Evolutionary conservation across 2,888 invertebrate species (phyloP).

Genomic region (Dyspetes luteomarginatus): DNA sequence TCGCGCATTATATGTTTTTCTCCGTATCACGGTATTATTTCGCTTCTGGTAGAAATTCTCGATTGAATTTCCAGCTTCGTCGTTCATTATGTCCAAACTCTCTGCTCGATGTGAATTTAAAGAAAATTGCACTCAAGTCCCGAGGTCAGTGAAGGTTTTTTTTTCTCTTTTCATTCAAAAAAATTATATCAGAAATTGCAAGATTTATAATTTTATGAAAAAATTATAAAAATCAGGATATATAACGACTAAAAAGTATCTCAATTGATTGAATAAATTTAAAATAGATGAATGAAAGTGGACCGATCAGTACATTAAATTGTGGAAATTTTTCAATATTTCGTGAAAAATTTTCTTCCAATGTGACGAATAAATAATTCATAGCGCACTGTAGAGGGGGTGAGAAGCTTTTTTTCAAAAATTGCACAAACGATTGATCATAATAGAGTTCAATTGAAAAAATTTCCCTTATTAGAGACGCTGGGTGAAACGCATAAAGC

Average conservation of each 20-base stretch:
- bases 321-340: neutral
- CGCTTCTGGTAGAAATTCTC: constrained; percentile 71
- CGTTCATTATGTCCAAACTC: constrained; percentile 48
- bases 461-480: neutral
- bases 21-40: constrained; percentile 48
- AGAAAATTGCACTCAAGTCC: constrained; percentile 20
- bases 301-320: no score
- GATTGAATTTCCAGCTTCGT: constrained; percentile 73
- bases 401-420: neutral
- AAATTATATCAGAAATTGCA: neutral
- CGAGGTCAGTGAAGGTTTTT: constrained; percentile 34
- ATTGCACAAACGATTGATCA: neutral
- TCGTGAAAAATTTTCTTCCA: neutral
- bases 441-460: neutral
- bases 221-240: no score
- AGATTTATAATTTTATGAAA: constrained; percentile 3
- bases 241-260: no score
- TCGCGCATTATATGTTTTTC: constrained; percentile 34
- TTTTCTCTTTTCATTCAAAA: neutral
- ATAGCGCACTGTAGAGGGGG: neutral
- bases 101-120: neutral
- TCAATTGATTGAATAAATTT: no score
- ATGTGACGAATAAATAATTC: neutral
- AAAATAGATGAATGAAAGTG: no score
- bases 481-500: constrained; percentile 5